Conservation (phyloP, 2,113 vertebrate genomes). For the Picathartes gymnocephalus region DNA sequence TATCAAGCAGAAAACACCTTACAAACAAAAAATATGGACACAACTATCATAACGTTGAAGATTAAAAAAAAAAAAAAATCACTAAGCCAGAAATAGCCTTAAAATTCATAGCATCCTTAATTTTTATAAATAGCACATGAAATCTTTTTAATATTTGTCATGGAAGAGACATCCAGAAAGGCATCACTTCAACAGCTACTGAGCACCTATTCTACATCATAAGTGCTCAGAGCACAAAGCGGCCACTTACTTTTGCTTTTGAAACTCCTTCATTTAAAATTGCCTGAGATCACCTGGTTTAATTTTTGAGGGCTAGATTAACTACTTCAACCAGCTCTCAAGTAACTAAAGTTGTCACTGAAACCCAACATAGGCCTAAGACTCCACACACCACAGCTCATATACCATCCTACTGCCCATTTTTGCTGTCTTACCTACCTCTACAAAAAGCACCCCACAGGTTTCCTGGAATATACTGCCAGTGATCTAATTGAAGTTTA, state of each 20-base stretch:
- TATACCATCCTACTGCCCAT: not conserved
- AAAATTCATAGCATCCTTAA: not conserved
- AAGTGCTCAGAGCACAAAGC: not conserved
- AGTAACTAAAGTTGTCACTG: not conserved
- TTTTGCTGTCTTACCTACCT: not conserved
- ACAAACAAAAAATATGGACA: not conserved
- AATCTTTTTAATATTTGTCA: not conserved
- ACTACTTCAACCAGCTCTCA: not conserved
- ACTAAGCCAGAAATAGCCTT: not conserved
- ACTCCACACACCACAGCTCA: not conserved
- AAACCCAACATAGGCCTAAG: not conserved
- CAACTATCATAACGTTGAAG: not conserved
- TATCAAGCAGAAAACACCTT: not conserved
- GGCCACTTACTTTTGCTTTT: not conserved
- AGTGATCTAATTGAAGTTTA: not conserved
- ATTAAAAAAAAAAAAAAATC: not conserved
- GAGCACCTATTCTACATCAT: not conserved
- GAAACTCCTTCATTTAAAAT: not conserved
- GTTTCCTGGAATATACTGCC: not conserved
- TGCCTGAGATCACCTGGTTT: not conserved
- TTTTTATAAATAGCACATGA: not conserved
- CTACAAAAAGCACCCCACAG: not conserved
- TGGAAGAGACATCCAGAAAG: not conserved
- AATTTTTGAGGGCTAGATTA: not conserved
- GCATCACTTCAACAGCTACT: not conserved